Conservation (phyloP, 2,797 vertebrate genomes). For the Sebastes iracundus region DNA sequence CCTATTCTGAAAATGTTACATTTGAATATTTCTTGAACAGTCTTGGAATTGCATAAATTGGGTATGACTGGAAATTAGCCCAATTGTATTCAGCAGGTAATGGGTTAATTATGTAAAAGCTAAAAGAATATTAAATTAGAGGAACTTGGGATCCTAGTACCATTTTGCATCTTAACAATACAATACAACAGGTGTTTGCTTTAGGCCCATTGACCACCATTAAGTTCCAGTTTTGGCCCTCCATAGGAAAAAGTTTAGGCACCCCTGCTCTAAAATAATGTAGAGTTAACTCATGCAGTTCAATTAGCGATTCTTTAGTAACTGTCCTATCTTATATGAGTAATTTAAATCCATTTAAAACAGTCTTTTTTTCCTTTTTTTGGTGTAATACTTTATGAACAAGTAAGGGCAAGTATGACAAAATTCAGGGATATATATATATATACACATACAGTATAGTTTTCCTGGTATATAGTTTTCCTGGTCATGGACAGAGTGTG, state of each 20-base stretch:
- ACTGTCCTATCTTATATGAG: not conserved
- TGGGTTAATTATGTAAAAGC: not conserved
- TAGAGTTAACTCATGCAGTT: not conserved
- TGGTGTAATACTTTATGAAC: too few relatives aligned
- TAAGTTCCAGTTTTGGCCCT: too few relatives aligned
- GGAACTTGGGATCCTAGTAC: not conserved
- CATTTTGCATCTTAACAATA: too few relatives aligned
- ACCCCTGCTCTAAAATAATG: not conserved
- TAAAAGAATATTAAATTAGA: not conserved
- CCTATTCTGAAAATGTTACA: not conserved
- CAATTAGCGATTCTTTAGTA: not conserved
- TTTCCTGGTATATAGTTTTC: not conserved
- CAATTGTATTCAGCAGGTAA: not conserved
- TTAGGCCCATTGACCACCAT: too few relatives aligned
- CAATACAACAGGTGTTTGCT: too few relatives aligned
- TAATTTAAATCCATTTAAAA: too few relatives aligned
- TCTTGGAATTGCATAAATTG: not conserved
- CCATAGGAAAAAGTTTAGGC: too few relatives aligned
- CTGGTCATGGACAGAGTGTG: slow-evolving; percentile 1
- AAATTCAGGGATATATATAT: not conserved
- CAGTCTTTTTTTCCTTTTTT: too few relatives aligned
- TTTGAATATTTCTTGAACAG: not conserved
- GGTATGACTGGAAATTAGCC: not conserved
- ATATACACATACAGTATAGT: not conserved
- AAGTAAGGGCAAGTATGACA: too few relatives aligned